phyloP scores from a whole-genome alignment of 2,797 vertebrate genomes.

The Tamandua tetradactyla region DNA sequence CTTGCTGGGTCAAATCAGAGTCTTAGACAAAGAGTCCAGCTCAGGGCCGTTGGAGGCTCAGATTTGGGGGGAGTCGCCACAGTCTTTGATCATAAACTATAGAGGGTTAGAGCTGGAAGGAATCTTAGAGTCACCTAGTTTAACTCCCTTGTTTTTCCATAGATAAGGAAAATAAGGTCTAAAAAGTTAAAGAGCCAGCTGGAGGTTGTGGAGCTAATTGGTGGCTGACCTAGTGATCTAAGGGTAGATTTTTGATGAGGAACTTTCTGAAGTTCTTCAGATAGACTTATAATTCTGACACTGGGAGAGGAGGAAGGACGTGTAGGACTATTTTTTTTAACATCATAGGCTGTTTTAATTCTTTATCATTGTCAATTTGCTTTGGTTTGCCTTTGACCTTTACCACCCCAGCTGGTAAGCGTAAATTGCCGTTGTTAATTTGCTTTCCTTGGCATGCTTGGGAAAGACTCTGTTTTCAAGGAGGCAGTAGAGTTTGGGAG shows the following conservation, averaged over 20 bases:
- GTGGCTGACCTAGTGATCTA: background rate
- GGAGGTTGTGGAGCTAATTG: background rate
- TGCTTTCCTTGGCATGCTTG: slow-evolving; percentile 51
- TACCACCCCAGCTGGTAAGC: slow-evolving; percentile 14
- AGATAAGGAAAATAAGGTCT: slow-evolving; percentile 5
- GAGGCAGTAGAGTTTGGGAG: background rate
- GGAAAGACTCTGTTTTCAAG: slow-evolving; percentile 45
- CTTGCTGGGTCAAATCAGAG: background rate
- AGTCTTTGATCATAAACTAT: background rate
- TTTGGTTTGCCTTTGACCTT: slow-evolving; percentile 66
- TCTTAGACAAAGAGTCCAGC: background rate
- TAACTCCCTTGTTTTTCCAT: background rate
- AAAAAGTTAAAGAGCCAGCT: background rate
- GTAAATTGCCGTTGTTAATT: slow-evolving; percentile 58
- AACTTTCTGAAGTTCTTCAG: background rate
- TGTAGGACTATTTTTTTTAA: background rate
- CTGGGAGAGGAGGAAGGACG: background rate
- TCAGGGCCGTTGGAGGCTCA: background rate
- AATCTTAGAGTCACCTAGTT: background rate
- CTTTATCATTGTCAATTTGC: slow-evolving; percentile 35
- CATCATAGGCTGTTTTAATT: background rate
- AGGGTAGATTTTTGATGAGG: background rate
- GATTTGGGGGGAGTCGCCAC: background rate
- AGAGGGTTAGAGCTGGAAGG: background rate
- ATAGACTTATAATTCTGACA: background rate